phyloP scores from a whole-genome alignment of 2,797 vertebrate genomes.

The Labeo calbasu region DNA sequence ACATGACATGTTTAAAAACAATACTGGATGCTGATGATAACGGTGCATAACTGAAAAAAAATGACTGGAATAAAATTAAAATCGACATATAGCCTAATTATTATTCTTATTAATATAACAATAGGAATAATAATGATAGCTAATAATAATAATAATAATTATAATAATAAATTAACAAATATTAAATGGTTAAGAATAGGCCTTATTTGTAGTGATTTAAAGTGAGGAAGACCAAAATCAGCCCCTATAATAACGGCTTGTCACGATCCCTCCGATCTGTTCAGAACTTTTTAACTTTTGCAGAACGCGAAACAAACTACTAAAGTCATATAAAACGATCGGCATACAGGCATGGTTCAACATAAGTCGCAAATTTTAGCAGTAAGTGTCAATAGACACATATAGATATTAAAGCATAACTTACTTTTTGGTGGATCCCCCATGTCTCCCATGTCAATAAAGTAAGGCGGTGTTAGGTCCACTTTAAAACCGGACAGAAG shows the following conservation, averaged over 20 bases:
- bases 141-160: slow-evolving; percentile 31
- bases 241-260: neutral
- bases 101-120: neutral
- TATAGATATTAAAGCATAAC: slow-evolving; percentile 63
- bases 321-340: slow-evolving; percentile 3
- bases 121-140: slow-evolving; percentile 16
- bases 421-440: slow-evolving; percentile 99
- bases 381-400: slow-evolving; percentile 12
- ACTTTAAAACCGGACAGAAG: slow-evolving; percentile 88
- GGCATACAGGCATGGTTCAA: neutral
- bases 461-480: slow-evolving; percentile 92
- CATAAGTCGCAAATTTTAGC: neutral
- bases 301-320: neutral
- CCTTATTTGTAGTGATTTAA: slow-evolving; percentile 36
- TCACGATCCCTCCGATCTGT: neutral
- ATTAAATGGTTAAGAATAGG: neutral
- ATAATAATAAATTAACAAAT: slow-evolving; percentile 23
- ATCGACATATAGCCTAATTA: neutral
- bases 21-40: neutral
- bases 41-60: neutral
- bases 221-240: neutral
- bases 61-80: neutral
- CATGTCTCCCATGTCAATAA: slow-evolving; percentile 97
- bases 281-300: slow-evolving; percentile 38
- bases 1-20: neutral